Base-by-base conservation (phyloP, 1,140 invertebrate species). In the Diuraphis noxia region DNA sequence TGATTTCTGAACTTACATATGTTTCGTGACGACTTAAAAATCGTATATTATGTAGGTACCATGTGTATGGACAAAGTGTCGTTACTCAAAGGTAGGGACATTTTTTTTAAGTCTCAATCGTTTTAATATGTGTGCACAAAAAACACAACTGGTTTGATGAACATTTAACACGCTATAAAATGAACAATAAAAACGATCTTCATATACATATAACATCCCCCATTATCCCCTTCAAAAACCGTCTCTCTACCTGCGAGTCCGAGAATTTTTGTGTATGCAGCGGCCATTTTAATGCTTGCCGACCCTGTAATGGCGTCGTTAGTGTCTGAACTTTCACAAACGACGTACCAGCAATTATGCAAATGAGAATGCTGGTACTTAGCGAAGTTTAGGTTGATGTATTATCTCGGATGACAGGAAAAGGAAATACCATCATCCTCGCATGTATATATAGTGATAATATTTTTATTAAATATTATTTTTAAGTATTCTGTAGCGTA, bases 301-400 rank as follows among this genome's bases (percentile, higher is more conserved):
- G 38, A 52, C 85, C 46, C 46, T n/a, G 49, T 87, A 88, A 88
- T 88, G 52, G 86, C 86, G 52, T 88, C 49, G 49, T 88, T 88
- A 88, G 36, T 41, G 36, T 88, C 86, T 88, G 86, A 88, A 88
- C 86, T 88, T 88, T 88, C 25, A n/a, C 49, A 56, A 63, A 19
- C 34, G 34, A 56, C 85, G 85, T 56, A 56, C 49, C 36, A 88
- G 49, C 36, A 88, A 88, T 88, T 88, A 88, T 88, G 86, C 86
- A 88, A 63, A 88, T 88, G 49, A 36, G 46, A 86, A 86, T 49
- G 85, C 46, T 86, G 85, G 86, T 63, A 88, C 86, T 88, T 88
- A 40, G 49, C 52, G 19, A 86, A 86, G 46, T 86, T 86, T 86
- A 52, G 43, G n/a, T 52, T 86, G 85, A 86, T 86, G 46, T 86